A percentile compares a stretch with the other conserved stretches of the same genome.
These are phyloP conservation scores for Brachystomella parvula DNA, from an alignment of 1,140 invertebrate species.

Conservation along the genomic window DNA sequence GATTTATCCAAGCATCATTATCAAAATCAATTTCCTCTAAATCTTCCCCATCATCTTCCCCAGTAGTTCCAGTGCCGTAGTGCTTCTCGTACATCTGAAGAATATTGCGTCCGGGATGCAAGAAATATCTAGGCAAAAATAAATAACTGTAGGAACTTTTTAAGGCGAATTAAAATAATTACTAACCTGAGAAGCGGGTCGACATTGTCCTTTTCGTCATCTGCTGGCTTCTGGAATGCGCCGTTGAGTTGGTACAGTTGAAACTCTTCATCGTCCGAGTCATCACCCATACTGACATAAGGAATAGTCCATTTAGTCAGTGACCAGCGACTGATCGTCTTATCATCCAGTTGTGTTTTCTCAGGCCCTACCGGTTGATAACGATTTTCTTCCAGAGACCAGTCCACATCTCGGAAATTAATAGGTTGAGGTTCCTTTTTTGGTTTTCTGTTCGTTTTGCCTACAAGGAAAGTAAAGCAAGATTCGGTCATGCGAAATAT, in stretches of 20 bases:
- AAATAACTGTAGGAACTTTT: neutral
- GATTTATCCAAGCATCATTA: no score
- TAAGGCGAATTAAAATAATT: neutral
- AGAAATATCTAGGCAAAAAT: conserved; percentile 12
- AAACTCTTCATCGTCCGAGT: neutral
- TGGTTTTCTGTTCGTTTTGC: neutral
- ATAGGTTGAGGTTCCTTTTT: neutral
- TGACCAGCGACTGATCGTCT: neutral
- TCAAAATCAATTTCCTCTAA: neutral
- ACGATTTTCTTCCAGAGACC: neutral
- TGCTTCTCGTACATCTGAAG: neutral
- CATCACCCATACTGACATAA: neutral
- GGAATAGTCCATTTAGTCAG: neutral
- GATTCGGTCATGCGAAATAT: no score
- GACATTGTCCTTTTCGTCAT: neutral
- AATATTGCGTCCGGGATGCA: neutral
- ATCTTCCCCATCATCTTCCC: neutral
- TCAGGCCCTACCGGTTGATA: neutral
- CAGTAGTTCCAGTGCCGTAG: neutral
- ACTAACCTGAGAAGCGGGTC: neutral
- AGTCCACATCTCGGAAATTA: neutral
- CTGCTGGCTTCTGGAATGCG: neutral
- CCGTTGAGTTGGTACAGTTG: neutral
- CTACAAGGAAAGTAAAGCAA: no score
- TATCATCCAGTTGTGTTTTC: neutral